Conservation (phyloP, 2,113 vertebrate species). For the Oreochromis niloticus region DNA sequence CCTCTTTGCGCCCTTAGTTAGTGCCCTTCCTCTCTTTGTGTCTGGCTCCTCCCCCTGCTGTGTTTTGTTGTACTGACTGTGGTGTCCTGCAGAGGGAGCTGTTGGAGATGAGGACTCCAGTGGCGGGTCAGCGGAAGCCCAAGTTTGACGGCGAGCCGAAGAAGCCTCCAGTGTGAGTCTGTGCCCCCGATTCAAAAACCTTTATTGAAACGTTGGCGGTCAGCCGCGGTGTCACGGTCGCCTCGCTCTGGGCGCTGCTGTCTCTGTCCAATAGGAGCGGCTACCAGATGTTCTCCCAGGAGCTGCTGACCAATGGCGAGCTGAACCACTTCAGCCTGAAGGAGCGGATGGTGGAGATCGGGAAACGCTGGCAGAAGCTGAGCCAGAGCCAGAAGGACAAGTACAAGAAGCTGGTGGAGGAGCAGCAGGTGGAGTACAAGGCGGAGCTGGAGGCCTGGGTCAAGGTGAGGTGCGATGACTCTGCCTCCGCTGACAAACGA, state of each 20-base stretch:
- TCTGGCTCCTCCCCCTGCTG: background rate
- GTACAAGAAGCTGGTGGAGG: constrained; percentile 79
- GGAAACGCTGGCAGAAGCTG: constrained; percentile 78
- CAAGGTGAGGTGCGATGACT: constrained; percentile 53
- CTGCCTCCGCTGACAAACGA: background rate
- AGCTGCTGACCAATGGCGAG: constrained; percentile 78
- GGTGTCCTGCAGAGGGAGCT: constrained; percentile 70
- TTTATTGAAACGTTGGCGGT: background rate
- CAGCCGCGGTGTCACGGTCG: background rate
- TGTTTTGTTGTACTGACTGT: background rate
- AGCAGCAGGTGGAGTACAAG: constrained; percentile 77
- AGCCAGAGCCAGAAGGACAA: constrained; percentile 74
- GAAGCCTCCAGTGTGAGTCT: constrained; percentile 73
- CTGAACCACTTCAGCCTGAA: constrained; percentile 79
- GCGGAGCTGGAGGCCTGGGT: constrained; percentile 74
- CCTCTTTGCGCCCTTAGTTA: background rate
- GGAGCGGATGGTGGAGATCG: constrained; percentile 82
- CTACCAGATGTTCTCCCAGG: constrained; percentile 83
- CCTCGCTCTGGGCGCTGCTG: background rate
- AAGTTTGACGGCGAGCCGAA: constrained; percentile 80
- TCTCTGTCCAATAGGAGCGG: constrained; percentile 67
- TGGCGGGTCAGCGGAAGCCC: constrained; percentile 62
- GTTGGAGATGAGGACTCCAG: constrained; percentile 63
- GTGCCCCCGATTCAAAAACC: background rate
- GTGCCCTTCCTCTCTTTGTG: background rate